phyloP scores from a whole-genome alignment of 2,113 vertebrate genomes.

The Gobio gobio region DNA sequence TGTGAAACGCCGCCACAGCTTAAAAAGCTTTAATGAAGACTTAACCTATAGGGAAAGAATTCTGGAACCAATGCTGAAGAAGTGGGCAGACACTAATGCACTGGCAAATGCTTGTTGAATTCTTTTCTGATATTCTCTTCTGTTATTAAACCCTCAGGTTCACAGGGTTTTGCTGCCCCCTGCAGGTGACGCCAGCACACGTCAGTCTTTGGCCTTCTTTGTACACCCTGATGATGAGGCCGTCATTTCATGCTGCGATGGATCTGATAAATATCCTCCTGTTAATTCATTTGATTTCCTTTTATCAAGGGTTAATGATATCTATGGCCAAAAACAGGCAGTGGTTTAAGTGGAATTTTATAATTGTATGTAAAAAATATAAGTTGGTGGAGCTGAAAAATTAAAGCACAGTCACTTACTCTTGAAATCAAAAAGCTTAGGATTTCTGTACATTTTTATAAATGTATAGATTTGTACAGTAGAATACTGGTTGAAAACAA shows the following conservation, averaged over 20 bases:
- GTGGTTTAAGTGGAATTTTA: neutral
- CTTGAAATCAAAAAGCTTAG: neutral
- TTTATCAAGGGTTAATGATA: constrained; percentile 45
- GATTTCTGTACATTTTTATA: neutral
- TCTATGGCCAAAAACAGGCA: constrained; percentile 48
- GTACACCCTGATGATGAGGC: constrained; percentile 69
- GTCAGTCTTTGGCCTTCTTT: constrained; percentile 77
- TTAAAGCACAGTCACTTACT: neutral
- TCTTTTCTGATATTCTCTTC: neutral
- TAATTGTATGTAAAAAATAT: neutral
- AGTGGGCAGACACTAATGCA: too few relatives aligned
- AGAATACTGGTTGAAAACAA: too few relatives aligned
- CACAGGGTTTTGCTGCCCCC: constrained; percentile 74
- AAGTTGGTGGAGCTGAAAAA: neutral
- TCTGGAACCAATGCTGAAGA: too few relatives aligned
- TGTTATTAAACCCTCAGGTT: constrained; percentile 55
- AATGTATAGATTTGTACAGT: too few relatives aligned
- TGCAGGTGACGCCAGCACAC: constrained; percentile 63
- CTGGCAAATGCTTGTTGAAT: neutral
- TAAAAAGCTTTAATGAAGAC: too few relatives aligned
- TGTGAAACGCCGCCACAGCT: too few relatives aligned
- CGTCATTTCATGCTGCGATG: constrained; percentile 70
- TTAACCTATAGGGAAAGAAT: too few relatives aligned
- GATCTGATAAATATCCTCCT: constrained; percentile 71
- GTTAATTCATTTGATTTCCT: constrained; percentile 62